Percentiles rank a stretch among this genome's conserved stretches.
Evolutionary conservation across 2,797 vertebrate species (phyloP).

Genomic region (Intellagama lesueurii): DNA sequence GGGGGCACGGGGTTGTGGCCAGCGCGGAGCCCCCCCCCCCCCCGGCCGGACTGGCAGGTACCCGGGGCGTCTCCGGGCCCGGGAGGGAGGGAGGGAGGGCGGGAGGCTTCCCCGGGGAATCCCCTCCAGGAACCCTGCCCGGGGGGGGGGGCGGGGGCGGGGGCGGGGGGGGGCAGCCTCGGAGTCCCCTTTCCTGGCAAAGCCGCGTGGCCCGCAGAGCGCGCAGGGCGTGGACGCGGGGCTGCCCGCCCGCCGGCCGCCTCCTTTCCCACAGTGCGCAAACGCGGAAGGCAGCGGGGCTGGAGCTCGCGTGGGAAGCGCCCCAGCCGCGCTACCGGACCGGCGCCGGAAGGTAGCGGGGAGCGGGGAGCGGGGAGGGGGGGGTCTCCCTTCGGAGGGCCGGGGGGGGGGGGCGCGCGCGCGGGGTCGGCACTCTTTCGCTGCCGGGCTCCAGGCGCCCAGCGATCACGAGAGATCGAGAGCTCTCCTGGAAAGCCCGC

Average conservation of each 20-base stretch:
- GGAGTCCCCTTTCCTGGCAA: too few relatives aligned
- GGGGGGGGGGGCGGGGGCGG: neutral
- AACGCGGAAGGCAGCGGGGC: slow-evolving; percentile 2
- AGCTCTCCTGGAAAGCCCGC: too few relatives aligned
- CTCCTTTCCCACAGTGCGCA: neutral
- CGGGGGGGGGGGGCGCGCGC: too few relatives aligned
- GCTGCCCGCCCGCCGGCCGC: too few relatives aligned
- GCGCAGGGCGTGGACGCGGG: too few relatives aligned
- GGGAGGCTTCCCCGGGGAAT: neutral
- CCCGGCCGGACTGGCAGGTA: too few relatives aligned
- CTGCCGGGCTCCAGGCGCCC: too few relatives aligned
- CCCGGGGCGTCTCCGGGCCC: neutral
- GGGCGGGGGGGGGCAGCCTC: neutral
- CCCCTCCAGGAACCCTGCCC: neutral
- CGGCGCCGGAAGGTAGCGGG: neutral
- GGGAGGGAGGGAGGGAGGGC: neutral
- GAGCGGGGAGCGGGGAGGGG: too few relatives aligned
- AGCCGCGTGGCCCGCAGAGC: neutral
- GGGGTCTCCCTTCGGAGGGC: too few relatives aligned
- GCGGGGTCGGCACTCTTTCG: too few relatives aligned
- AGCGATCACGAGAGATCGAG: too few relatives aligned
- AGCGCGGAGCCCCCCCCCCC: neutral
- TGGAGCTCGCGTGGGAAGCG: neutral
- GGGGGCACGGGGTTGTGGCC: neutral
- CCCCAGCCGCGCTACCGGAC: too few relatives aligned